Conservation (phyloP, 2,888 invertebrate genomes). For the Oscheius sp. region DNA sequence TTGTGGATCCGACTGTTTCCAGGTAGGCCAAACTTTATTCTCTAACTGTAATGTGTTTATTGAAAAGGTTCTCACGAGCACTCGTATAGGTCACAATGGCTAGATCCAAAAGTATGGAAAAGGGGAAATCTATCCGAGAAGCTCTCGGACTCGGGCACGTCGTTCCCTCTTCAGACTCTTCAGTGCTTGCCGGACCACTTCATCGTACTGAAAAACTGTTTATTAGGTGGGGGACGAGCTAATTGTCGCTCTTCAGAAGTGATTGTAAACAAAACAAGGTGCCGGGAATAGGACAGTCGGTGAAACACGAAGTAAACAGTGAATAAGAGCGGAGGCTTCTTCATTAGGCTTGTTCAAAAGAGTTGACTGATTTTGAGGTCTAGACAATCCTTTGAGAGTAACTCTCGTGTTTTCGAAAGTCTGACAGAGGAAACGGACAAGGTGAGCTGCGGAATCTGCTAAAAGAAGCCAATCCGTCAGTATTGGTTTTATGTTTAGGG, state of each 20-base stretch:
- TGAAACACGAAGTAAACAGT: background rate
- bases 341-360: background rate
- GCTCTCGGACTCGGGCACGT: slow-evolving; percentile 33
- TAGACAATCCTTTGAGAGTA: too few species aligned
- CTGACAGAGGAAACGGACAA: too few species aligned
- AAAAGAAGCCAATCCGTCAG: too few species aligned
- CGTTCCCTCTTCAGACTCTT: slow-evolving; percentile 31
- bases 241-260: background rate
- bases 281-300: background rate
- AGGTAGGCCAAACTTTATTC: slow-evolving; percentile 13
- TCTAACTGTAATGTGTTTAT: slow-evolving; percentile 17
- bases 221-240: background rate
- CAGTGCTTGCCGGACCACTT: slow-evolving; percentile 14
- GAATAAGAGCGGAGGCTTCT: background rate
- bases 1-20: slow-evolving; percentile 23
- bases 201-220: slow-evolving; percentile 30
- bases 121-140: slow-evolving; percentile 26
- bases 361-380: too few species aligned
- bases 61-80: background rate
- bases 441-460: too few species aligned
- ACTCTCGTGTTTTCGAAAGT: too few species aligned
- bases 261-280: too few species aligned
- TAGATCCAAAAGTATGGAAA: background rate
- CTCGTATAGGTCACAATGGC: slow-evolving; percentile 9
- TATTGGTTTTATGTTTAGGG: too few species aligned